Base-by-base conservation (phyloP, 1,140 invertebrate genomes). In the Lamellibrachia luymesi region DNA sequence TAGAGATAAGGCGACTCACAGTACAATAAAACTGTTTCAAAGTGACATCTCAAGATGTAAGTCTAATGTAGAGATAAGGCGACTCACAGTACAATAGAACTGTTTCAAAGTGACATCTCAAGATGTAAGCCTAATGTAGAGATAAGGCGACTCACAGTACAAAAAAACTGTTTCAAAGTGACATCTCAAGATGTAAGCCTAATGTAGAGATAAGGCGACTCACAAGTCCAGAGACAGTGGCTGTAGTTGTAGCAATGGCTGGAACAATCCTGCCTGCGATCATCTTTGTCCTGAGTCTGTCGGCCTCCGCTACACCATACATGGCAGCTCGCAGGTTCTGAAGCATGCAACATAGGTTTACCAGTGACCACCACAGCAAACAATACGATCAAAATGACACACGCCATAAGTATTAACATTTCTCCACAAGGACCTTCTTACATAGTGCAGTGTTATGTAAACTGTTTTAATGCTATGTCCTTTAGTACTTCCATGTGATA, bases 261-360 rank as follows among this genome's bases (percentile, higher is more conserved):
- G 99, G 99, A 94, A 99, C 99, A 95, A 99, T 99, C 96, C 99
- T 99, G 49, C 99, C 99, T 92, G 99, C 99, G 95, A 99, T 99
- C 51, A 99, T 97, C 96, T 99, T 99, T 92, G 98, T 99, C 95
- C 99, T 99, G 96, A 99, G 98, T 93, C 98, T 97, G 97, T 99
- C 99, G 7, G 99, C 99, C 50, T 98, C 97, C 22, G 98, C 97
- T 95, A 99, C 99, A 95, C 98, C 98, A 96, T 99, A 99, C 96
- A 99, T 99, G 49, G 98, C 97, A 10, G 99, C 99, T 93, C 99
- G 97, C 50, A 99, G 96, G 97, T 99, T 99, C 93, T 94, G 91
- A 89, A 38, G 22, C n/a, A 50, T 50, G 38, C 38, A 38, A 38
- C 38, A 38, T 38, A 38, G 38, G 38, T 38, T 38, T 38, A 38